Conservation (phyloP, 2,888 invertebrate genomes). For the Hypolimnas misippus region DNA sequence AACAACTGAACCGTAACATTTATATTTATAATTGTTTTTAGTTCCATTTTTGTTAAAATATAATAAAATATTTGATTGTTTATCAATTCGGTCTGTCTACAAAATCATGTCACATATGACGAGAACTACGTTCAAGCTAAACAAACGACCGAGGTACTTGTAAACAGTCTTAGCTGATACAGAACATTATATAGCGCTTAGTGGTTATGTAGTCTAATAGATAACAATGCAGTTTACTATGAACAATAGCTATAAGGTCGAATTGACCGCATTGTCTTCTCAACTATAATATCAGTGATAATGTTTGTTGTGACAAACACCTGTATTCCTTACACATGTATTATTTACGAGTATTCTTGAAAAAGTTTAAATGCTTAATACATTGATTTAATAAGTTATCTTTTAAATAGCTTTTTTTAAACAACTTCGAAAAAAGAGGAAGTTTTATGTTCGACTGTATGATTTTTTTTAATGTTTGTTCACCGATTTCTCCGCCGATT, state of each 20-base stretch:
- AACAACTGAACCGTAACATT: too few relatives aligned
- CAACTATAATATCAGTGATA: constrained; percentile 10
- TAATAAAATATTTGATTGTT: not conserved
- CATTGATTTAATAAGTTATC: too few relatives aligned
- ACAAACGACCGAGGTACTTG: constrained; percentile 3
- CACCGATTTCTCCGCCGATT: too few relatives aligned
- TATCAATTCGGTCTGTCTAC: too few relatives aligned
- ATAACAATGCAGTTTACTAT: constrained; percentile 15
- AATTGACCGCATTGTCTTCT: constrained; percentile 27
- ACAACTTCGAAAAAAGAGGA: too few relatives aligned
- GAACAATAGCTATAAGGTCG: constrained; percentile 22
- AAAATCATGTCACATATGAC: too few relatives aligned
- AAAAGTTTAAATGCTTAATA: too few relatives aligned
- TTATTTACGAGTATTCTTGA: too few relatives aligned
- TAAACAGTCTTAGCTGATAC: constrained; percentile 10
- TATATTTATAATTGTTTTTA: too few relatives aligned
- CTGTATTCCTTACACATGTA: not conserved
- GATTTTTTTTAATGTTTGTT: too few relatives aligned
- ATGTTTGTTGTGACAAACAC: not conserved
- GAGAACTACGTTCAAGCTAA: not conserved
- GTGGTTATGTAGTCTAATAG: constrained; percentile 17
- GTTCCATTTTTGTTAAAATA: not conserved
- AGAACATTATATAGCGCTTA: constrained; percentile 15
- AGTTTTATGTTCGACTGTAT: too few relatives aligned
- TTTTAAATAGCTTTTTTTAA: too few relatives aligned